These are phyloP conservation scores for Heliconius erato DNA, from an alignment of 2,888 invertebrate species.

Conservation along the genomic window DNA sequence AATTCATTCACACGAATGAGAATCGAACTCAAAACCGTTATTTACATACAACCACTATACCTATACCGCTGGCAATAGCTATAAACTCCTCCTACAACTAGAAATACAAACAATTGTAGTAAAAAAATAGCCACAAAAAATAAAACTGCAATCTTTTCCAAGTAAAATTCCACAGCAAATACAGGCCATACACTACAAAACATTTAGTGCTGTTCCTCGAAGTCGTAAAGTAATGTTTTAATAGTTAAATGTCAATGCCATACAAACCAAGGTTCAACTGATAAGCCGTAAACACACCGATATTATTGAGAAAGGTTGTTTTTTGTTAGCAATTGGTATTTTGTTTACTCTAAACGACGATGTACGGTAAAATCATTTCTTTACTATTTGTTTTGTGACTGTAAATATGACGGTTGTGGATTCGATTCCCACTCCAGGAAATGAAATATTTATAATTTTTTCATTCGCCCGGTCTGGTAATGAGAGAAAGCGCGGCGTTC, in stretches of 20 bases:
- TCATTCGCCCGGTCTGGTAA: not conserved
- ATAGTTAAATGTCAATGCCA: slow-evolving; percentile 38
- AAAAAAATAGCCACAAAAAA: not conserved
- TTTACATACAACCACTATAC: not conserved
- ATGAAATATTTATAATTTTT: not conserved
- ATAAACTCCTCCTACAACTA: not conserved
- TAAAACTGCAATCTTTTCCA: slow-evolving; percentile 10
- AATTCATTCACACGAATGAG: not conserved
- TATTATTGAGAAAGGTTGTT: not conserved
- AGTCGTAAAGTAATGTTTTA: slow-evolving; percentile 34
- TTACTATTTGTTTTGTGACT: no score
- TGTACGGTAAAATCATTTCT: no score
- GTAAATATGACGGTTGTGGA: not conserved
- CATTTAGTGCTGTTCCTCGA: slow-evolving; percentile 7
- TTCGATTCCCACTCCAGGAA: not conserved
- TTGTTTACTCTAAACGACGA: not conserved
- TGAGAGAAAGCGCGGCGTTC: no score
- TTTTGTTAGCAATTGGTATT: not conserved
- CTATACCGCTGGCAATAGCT: not conserved
- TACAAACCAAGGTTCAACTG: slow-evolving; percentile 22
- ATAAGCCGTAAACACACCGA: slow-evolving; percentile 24
- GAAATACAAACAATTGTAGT: not conserved
- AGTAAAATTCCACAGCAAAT: slow-evolving; percentile 10
- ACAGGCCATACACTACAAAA: not conserved
- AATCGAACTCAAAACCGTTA: not conserved